Evolutionary conservation across 37 sponge, comb jelly and placozoan species (phyloP).

Genomic region (Tethya wilhelma): DNA sequence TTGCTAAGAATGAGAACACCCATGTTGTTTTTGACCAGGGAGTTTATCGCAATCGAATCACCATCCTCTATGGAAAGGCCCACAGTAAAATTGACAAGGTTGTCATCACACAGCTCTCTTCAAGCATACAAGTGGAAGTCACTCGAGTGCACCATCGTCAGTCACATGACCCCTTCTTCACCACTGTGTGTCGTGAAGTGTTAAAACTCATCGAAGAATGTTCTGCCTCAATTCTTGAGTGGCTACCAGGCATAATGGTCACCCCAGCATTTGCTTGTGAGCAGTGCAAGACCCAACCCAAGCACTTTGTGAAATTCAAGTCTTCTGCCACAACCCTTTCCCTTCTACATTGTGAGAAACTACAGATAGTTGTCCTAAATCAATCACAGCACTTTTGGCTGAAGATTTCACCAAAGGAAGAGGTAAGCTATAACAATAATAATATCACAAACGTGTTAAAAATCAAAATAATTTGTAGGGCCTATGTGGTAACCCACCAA

Average conservation of each 20-base stretch:
- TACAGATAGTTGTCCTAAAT: neutral
- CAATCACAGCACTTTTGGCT: conserved; percentile 13
- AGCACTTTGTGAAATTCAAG: neutral
- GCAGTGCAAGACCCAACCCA: neutral
- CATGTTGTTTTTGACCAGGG: conserved; percentile 9
- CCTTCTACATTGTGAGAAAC: neutral
- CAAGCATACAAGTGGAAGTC: conserved; percentile 21
- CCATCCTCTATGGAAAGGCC: conserved; percentile 20
- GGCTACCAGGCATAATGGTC: conserved; percentile 23
- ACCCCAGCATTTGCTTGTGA: conserved; percentile 2
- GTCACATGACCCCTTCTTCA: neutral
- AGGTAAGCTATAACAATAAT: neutral
- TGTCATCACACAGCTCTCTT: neutral
- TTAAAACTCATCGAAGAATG: neutral
- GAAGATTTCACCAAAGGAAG: neutral
- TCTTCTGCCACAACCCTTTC: neutral
- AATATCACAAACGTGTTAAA: neutral
- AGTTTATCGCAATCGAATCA: conserved; percentile 28
- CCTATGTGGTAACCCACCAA: neutral
- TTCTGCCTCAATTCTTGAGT: neutral
- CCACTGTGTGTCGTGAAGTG: conserved; percentile 1
- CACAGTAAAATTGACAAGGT: conserved; percentile 22
- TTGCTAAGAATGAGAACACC: neutral
- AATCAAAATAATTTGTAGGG: no score
- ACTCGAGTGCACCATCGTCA: neutral